Percentiles rank a stretch among this genome's conserved stretches.
phyloP scores from a whole-genome alignment of 2,888 invertebrate species.

The Chymomyza amoena region DNA sequence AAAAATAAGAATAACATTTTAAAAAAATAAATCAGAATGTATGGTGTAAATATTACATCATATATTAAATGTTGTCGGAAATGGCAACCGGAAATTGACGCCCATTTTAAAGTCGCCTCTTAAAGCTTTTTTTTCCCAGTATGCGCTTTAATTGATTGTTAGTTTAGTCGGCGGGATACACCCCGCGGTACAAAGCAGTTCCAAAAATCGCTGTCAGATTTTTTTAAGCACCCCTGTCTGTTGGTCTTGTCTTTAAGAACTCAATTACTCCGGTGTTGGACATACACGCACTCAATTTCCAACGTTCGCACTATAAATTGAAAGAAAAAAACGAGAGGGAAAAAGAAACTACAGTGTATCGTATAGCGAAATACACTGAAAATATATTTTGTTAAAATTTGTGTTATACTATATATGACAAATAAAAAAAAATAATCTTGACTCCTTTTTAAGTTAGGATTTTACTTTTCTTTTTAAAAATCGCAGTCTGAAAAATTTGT shows the following conservation, averaged over 20 bases:
- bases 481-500: too few relatives aligned
- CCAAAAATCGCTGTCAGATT: neutral
- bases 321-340: constrained; percentile 19
- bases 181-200: neutral
- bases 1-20: too few relatives aligned
- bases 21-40: too few relatives aligned
- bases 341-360: neutral
- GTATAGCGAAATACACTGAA: neutral
- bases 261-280: constrained; percentile 44
- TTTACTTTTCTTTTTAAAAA: too few relatives aligned
- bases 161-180: neutral
- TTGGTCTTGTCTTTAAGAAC: constrained; percentile 25
- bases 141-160: neutral
- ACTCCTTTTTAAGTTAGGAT: too few relatives aligned
- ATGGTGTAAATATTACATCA: too few relatives aligned
- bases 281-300: constrained; percentile 30
- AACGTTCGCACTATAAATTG: neutral
- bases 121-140: neutral
- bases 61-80: too few relatives aligned
- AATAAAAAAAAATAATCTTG: too few relatives aligned
- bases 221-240: neutral
- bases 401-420: too few relatives aligned
- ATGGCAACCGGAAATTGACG: too few relatives aligned
- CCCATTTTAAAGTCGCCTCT: too few relatives aligned
- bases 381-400: too few relatives aligned